Conservation (phyloP, 2,888 invertebrate species). For the Hybos culiciformis region DNA sequence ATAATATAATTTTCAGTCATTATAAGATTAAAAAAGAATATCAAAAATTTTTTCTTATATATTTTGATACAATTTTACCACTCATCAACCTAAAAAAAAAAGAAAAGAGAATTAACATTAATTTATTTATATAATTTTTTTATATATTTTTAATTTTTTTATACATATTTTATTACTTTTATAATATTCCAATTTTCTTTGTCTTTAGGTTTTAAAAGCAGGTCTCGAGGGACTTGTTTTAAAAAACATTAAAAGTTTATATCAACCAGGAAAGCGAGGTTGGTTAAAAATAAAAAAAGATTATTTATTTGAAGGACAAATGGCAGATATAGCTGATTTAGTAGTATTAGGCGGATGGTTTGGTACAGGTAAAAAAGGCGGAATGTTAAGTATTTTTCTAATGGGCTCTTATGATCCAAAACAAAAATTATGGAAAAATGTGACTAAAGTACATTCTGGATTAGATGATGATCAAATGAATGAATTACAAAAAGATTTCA, state of each 20-base stretch:
- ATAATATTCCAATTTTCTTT: slow-evolving; percentile 10
- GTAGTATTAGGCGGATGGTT: slow-evolving; percentile 92
- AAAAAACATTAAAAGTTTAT: slow-evolving; percentile 67
- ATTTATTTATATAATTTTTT: not conserved
- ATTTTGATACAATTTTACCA: no score
- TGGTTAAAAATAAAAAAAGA: slow-evolving; percentile 97
- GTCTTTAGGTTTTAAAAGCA: slow-evolving; percentile 48
- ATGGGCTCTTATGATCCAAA: slow-evolving; percentile 76
- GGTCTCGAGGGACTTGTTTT: slow-evolving; percentile 87
- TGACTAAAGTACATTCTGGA: slow-evolving; percentile 82
- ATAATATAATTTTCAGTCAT: no score
- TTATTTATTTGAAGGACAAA: slow-evolving; percentile 80
- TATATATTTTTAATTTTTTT: no score
- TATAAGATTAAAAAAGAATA: no score
- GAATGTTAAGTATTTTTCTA: slow-evolving; percentile 83
- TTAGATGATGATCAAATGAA: slow-evolving; percentile 78
- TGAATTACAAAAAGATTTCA: slow-evolving; percentile 48
- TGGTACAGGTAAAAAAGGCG: slow-evolving; percentile 84
- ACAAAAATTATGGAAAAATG: slow-evolving; percentile 65
- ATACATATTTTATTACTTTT: no score
- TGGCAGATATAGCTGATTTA: slow-evolving; percentile 91
- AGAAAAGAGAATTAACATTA: no score
- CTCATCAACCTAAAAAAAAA: no score
- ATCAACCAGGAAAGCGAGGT: slow-evolving; percentile 88
- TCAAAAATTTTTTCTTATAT: no score